Evolutionary conservation across 2,113 vertebrate genomes (phyloP).

Genomic region (Atherinomorus stipes): DNA sequence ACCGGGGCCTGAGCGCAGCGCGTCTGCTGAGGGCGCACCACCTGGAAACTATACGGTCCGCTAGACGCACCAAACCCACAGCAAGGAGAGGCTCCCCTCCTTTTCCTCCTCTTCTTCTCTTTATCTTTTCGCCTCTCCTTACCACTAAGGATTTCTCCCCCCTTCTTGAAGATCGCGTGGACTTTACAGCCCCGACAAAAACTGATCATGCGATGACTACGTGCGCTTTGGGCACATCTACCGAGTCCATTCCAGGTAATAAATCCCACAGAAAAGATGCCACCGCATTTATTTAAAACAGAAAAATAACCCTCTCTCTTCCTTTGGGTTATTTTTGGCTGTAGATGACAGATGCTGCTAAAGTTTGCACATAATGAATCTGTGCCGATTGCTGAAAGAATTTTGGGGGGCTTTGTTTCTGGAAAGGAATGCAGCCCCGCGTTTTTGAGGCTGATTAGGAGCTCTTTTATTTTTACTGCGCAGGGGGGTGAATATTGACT

Average conservation of each 20-base stretch:
- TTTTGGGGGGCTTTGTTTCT: slow-evolving; percentile 21
- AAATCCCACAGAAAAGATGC: slow-evolving; percentile 25
- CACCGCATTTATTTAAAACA: not conserved
- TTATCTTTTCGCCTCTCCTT: not conserved
- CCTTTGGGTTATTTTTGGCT: too few species aligned
- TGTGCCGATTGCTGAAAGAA: not conserved
- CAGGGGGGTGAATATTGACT: not conserved
- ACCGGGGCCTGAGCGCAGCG: slow-evolving; percentile 60
- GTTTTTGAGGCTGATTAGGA: slow-evolving; percentile 13
- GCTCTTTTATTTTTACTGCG: slow-evolving; percentile 2
- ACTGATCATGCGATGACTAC: slow-evolving; percentile 85
- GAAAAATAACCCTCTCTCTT: too few species aligned
- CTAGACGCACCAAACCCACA: slow-evolving; percentile 52
- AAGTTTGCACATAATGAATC: slow-evolving; percentile 36
- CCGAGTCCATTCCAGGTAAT: slow-evolving; percentile 82
- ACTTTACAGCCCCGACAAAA: slow-evolving; percentile 67
- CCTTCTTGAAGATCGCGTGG: slow-evolving; percentile 56
- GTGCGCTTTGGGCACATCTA: slow-evolving; percentile 77
- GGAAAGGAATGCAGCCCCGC: slow-evolving; percentile 26
- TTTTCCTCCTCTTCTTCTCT: not conserved
- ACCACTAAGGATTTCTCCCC: not conserved
- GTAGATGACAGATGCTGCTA: not conserved
- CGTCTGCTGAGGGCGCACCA: slow-evolving; percentile 64
- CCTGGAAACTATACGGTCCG: slow-evolving; percentile 75
- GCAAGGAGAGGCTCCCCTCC: slow-evolving; percentile 9